Conservation (phyloP, 1,140 invertebrate species). For the Ditylenchus dipsaci region DNA sequence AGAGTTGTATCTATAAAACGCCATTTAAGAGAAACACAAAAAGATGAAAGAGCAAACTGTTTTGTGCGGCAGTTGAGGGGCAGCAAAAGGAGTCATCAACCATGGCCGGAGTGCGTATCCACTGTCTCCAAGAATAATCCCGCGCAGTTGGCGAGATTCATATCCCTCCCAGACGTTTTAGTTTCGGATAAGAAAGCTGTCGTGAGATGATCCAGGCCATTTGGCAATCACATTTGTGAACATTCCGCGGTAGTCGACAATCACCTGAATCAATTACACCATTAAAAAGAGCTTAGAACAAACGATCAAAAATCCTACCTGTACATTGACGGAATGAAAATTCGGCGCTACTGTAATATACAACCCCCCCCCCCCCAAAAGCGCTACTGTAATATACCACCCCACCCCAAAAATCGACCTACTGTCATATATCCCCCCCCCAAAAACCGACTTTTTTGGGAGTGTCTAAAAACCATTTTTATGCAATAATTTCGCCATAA, state of each 20-base stretch:
- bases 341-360: too few relatives aligned
- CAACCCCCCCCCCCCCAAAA: too few relatives aligned
- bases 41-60: neutral
- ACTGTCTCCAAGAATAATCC: neutral
- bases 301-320: too few relatives aligned
- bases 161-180: neutral
- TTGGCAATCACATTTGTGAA: neutral
- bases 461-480: too few relatives aligned
- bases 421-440: too few relatives aligned
- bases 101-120: neutral
- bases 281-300: too few relatives aligned
- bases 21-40: too few relatives aligned
- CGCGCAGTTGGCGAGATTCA: neutral
- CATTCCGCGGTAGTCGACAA: neutral
- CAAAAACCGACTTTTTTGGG: too few relatives aligned
- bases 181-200: neutral
- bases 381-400: too few relatives aligned
- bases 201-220: neutral
- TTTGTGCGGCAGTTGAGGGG: neutral
- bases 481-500: too few relatives aligned
- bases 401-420: too few relatives aligned
- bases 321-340: neutral
- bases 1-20: too few relatives aligned
- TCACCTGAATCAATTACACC: neutral
- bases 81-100: neutral